Base-by-base conservation (phyloP, 2,888 invertebrate genomes). In the Copidosoma aretas region DNA sequence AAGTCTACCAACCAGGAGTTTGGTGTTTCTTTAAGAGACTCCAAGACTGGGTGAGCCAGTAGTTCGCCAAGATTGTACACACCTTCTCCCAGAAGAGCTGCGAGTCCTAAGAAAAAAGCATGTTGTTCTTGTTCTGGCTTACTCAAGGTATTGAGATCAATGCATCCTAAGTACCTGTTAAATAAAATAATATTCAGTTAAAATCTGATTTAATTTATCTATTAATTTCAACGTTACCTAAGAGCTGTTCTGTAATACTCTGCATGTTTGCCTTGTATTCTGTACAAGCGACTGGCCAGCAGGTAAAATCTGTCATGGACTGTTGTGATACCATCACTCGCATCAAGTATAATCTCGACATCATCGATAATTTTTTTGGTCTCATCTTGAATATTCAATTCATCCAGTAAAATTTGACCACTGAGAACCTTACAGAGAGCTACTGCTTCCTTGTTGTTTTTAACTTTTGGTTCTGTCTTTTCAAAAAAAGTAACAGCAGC, bases 21-120 rank as follows among this genome's bases (percentile, higher is more conserved):
- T 0, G 89, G 86, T 0, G 95, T 94, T 24, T 89, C 88, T 72
- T 92, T 90, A 57, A 99, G 86, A 0, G 94, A 90, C 74, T 94
- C 91, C 76, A 99, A 85, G 67, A 99, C 93, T 0, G 97, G 95
- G 86, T 99, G 98, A 0, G 97, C 97, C 57, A 98, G 85, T 84
- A 99, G 86, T 84, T 99, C 99, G 0, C 97, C 98, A 76, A 99
- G 90, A 83, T 99, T 99, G 83, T 98, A 99, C 22, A 99, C 94
- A 24, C 93, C 94, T 77, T 96, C 94, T 0, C 97, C 98, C 1
- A 98, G 86, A 25, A 99, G 88, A 0, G 97, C 98, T 0, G 99
- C 98, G 10, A 99, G 85, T 0, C 97, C 95, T 5, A 99, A 87
- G 76, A 96, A 91, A 80, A 95, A 94, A 0, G 98, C 98, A 77